These are phyloP conservation scores for Hermatobates lingyangjiaoensis DNA, from an alignment of 1,140 invertebrate species.

Conservation along the genomic window DNA sequence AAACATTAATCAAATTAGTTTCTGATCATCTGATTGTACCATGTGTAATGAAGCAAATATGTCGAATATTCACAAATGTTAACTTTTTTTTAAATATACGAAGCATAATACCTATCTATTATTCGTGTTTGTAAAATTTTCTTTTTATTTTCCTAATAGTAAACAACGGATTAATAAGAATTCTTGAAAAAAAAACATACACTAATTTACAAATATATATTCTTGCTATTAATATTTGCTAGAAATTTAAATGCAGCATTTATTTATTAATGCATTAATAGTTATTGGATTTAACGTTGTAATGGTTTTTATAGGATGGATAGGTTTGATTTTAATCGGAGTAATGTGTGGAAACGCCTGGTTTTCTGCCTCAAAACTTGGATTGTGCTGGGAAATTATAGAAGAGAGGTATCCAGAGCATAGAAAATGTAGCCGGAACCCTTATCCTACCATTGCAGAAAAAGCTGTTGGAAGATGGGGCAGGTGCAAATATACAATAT, in stretches of 20 bases:
- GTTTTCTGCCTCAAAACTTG: constrained; percentile 39
- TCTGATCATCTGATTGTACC: too few relatives aligned
- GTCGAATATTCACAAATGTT: too few relatives aligned
- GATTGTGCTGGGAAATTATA: constrained; percentile 48
- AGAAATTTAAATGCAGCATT: not conserved
- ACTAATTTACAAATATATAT: too few relatives aligned
- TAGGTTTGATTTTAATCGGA: constrained; percentile 36
- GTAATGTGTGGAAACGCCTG: constrained; percentile 35
- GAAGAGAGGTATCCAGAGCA: constrained; percentile 42
- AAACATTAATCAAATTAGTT: too few relatives aligned
- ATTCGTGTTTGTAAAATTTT: too few relatives aligned
- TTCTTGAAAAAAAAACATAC: too few relatives aligned
- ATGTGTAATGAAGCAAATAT: too few relatives aligned
- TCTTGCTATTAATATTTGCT: too few relatives aligned
- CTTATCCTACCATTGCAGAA: constrained; percentile 45
- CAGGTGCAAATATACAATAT: constrained; percentile 31
- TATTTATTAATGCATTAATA: not conserved
- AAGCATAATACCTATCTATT: too few relatives aligned
- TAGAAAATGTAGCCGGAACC: constrained; percentile 34
- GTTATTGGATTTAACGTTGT: not conserved
- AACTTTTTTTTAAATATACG: too few relatives aligned
- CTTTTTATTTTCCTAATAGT: too few relatives aligned
- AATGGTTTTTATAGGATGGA: constrained; percentile 34
- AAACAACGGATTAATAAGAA: too few relatives aligned
- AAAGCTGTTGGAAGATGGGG: constrained; percentile 35